Evolutionary conservation across 2,797 vertebrate genomes (phyloP), one percentile per base, ranked within the genome.

Genomic region (Arnoldichthys spilopterus): DNA sequence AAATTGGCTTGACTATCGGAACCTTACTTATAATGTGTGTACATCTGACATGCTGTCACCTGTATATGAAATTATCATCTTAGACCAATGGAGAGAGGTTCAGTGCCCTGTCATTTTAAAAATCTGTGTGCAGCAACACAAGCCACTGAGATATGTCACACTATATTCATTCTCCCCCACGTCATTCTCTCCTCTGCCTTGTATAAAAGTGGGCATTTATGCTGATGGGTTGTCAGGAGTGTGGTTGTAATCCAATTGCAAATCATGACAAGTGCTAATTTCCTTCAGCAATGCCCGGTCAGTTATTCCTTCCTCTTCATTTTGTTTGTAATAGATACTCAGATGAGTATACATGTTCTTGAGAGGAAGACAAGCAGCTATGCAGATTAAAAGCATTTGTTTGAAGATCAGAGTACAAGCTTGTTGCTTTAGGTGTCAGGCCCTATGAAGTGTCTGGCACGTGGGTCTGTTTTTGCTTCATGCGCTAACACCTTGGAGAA

Each of bases 371-470:
- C 67, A 72, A 62, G 58, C 54, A 74, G 62, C 58, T 58, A 69
- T 53, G 67, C 20, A 62, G 30, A 74, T 73, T 66, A 56, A 34
- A 68, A 63, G 71, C 53, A 59, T 24, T 7, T 32, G 34, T 76
- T 74, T 82, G 77, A 77, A 58, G 72, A 74, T 77, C 28, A 61
- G 22, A 43, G 47, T 74, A 30, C 6, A 63, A 51, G 75, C 49
- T 13, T 28, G 1, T 20, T 45, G 64, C 66, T 77, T 76, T 54
- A 76, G 77, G 63, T 73, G 56, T 40, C 34, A 61, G 43, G 3
- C 22, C 30, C 78, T 84, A 81, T 84, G 81, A 84, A 74, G 70
- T 70, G 37, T 34, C 15, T 24, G 45, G 40, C 30, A 26, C 74
- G 74, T 82, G 51, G 53, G 71, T 62, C 54, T 62, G 63, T 63